Evolutionary conservation across 2,797 vertebrate species (phyloP).

Genomic region (Hypotaenidia philippensis): DNA sequence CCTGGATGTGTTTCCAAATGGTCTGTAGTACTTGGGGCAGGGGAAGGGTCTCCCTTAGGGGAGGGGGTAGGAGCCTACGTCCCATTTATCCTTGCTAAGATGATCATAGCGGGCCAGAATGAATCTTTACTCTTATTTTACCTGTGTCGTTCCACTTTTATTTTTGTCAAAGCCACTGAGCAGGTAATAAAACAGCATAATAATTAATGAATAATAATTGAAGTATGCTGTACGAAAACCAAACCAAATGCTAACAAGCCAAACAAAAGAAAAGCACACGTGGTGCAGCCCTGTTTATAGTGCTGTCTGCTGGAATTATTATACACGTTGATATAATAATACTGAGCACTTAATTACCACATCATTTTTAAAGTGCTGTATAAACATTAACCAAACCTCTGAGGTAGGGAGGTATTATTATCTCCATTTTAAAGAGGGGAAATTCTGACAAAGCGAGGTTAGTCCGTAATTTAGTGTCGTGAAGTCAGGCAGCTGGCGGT

Average conservation of each 20-base stretch:
- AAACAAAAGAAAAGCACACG: slow-evolving; percentile 53
- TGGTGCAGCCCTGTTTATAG: slow-evolving; percentile 39
- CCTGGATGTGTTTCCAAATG: not conserved
- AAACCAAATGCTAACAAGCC: slow-evolving; percentile 49
- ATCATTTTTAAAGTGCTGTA: slow-evolving; percentile 53
- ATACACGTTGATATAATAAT: slow-evolving; percentile 61
- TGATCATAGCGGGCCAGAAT: not conserved
- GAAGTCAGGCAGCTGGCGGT: not conserved
- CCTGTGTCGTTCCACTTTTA: not conserved
- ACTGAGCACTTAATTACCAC: slow-evolving; percentile 67
- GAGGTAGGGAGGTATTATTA: slow-evolving; percentile 62
- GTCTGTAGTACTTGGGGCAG: not conserved
- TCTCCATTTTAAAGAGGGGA: slow-evolving; percentile 17
- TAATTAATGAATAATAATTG: slow-evolving; percentile 56
- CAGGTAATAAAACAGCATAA: slow-evolving; percentile 13
- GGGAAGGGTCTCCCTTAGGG: not conserved
- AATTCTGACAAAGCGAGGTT: not conserved
- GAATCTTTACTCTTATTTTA: not conserved
- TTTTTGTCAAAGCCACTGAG: slow-evolving; percentile 40
- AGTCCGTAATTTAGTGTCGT: not conserved
- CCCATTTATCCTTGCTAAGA: rapidly evolving
- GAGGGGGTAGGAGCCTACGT: not conserved
- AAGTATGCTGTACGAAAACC: slow-evolving; percentile 33
- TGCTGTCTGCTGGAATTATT: slow-evolving; percentile 59
- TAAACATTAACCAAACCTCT: slow-evolving; percentile 66